These are phyloP conservation scores for Chrysolina americana DNA, from an alignment of 2,888 invertebrate genomes.

Conservation along the genomic window DNA sequence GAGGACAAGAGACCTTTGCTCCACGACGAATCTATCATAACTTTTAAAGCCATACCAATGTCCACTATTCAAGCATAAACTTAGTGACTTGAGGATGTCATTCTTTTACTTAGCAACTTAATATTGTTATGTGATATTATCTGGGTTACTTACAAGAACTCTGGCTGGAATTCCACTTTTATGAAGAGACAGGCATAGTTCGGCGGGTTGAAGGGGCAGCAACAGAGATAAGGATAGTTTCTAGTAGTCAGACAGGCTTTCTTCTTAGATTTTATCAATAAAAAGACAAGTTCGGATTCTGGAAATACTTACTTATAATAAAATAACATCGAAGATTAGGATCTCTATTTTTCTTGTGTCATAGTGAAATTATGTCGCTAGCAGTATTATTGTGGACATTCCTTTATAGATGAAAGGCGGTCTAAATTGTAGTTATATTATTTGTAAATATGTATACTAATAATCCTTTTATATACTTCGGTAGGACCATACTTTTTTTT, in stretches of 20 bases:
- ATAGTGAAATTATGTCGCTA: background rate
- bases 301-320: background rate
- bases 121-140: background rate
- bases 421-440: background rate
- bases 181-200: no score
- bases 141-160: no score
- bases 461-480: conserved; percentile 13
- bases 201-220: no score
- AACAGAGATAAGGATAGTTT: no score
- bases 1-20: conserved; percentile 71
- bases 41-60: conserved; percentile 61
- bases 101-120: background rate
- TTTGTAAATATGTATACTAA: conserved; percentile 20
- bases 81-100: background rate
- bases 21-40: conserved; percentile 66
- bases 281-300: background rate
- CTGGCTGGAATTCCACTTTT: no score
- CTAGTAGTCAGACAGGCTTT: no score
- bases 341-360: background rate
- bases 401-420: background rate
- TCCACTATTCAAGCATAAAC: conserved; percentile 57
- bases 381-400: conserved; percentile 19
- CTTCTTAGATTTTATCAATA: no score
- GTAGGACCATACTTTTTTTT: conserved; percentile 7
- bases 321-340: background rate